Conservation (phyloP, 2,797 vertebrate genomes). For the Tarsius wallacei region DNA sequence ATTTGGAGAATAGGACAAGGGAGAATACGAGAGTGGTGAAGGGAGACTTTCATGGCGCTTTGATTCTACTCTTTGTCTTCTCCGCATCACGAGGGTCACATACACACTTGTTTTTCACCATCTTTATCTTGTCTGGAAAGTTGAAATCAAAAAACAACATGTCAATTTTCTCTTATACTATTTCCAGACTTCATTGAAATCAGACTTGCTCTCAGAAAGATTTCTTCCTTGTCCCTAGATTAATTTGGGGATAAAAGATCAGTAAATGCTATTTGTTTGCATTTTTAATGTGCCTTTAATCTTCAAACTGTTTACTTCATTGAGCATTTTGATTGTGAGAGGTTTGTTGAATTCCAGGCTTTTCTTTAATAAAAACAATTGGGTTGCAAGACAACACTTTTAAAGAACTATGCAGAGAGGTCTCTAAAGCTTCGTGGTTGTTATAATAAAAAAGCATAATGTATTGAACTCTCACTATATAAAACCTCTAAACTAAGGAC, state of each 20-base stretch:
- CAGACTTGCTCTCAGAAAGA: neutral
- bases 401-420: neutral
- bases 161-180: neutral
- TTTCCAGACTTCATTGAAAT: neutral
- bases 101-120: neutral
- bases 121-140: neutral
- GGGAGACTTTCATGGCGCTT: too few species aligned
- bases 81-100: neutral
- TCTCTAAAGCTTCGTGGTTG: neutral
- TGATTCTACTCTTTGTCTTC: neutral
- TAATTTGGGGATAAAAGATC: neutral
- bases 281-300: neutral
- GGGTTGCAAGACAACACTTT: neutral
- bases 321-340: neutral
- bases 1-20: rapidly evolving
- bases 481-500: neutral
- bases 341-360: neutral
- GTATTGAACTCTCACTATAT: neutral
- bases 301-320: neutral
- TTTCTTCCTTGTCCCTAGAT: neutral
- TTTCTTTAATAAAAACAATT: neutral
- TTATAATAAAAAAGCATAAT: neutral
- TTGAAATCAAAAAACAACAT: neutral
- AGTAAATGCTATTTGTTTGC: neutral
- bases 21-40: too few species aligned